Evolutionary conservation across 2,888 invertebrate genomes (phyloP), one percentile per base, ranked within the genome.

Genomic region (Acanthopleura granulata): DNA sequence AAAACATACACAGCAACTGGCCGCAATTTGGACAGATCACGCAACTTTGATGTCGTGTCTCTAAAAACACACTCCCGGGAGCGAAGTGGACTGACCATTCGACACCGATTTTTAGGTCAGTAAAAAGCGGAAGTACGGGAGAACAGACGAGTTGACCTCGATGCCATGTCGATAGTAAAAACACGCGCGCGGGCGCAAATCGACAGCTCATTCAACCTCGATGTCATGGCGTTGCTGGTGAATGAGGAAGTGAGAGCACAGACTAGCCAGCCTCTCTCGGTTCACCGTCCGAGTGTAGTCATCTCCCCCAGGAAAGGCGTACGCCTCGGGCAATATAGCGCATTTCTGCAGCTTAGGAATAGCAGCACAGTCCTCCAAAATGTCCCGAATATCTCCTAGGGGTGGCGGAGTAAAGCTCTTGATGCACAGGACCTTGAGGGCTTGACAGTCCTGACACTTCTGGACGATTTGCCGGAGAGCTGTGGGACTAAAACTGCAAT

Each of bases 391-490:
- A 57, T 85, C 85, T 0, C 75, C 75, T 66, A 80, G 50, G 0
- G 84, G 78, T 4, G 84, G 81, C 0, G 88, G 87, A 0, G 83
- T 85, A 76, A 86, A 88, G 66, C 82, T 83, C 80, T 88, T 86
- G 15, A 86, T 72, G 50, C 82, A 81, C 66, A 87, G 73, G 15
- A 85, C 79, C 78, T 86, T 87, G 29, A 88, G 76, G 18, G 72
- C 50, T 16, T 40, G 27, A 72, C 84, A 83, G 49, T 83, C 82
- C 51, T 77, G 77, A 77, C 82, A 82, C 49, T 81, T 79, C 0
- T 81, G 73, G 0, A 81, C 80, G 4, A 87, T 81, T 62, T 80
- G 77, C 49, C 80, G 79, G 70, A 86, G 76, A 9, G 80, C 82
- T 4, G 79, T 71, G n/a, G 78, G 72, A 40, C 78, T 79, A 49